Base-by-base conservation (phyloP, 2,888 invertebrate species). In the Elegia similella region DNA sequence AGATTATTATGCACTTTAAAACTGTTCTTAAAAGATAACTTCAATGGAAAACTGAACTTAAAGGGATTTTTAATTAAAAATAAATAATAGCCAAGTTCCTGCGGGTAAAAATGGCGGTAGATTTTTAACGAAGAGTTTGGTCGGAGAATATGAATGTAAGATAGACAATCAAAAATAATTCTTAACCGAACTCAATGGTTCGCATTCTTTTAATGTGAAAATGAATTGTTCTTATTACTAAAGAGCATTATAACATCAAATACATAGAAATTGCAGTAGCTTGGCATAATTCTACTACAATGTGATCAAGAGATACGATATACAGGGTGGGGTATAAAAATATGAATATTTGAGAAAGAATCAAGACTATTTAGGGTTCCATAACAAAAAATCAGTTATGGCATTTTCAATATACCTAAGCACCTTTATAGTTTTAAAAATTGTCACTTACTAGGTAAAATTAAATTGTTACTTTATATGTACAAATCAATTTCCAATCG, bases 401-500 rank as follows among this genome's bases (percentile, higher is more conserved):
- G 52, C 52, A 53, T 53, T 42, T 53, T 38, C 13, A 13, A 29
- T 46, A 48, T 29, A 50, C 12, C 50, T 50, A 50, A 50, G 50
- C 50, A 50, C 38, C 17, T 16, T 50, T 1, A 12, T 17, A 12
- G 34, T 50, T 50, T 23, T 17, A 12, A 34, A 50, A 50, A 50
- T 34, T 16, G 38, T 17, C 34, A 50, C 50, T 34, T 10, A n/a
- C 13, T 15, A 34, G 17, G 10, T 34, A 48, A 38, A 38, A 38
- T 12, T 32, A 38, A 38, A 38, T 10, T n/a, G 38, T 38, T 38
- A 38, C 38, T 16, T 12, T 17, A 12, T 60, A 59, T 59, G 46
- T 60, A 60, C 57, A 60, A 53, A 58, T 56, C 43, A 43, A 57
- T 52, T 56, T 48, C 16, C 38, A 50, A 58, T 42, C 46, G 48